These are phyloP conservation scores for Anticlea derivata DNA, from an alignment of 2,888 invertebrate species.

Conservation along the genomic window DNA sequence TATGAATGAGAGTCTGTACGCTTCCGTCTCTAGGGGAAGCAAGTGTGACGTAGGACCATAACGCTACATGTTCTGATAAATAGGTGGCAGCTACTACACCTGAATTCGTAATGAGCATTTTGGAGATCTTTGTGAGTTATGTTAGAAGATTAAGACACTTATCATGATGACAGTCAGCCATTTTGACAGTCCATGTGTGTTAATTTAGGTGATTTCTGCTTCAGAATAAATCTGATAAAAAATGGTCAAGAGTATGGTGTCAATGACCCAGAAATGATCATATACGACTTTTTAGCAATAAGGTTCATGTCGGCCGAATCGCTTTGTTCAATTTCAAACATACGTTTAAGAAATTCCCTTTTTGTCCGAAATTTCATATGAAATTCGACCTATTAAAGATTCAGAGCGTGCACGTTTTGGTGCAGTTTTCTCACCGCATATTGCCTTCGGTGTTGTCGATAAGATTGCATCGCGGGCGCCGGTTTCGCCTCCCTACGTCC, in stretches of 20 bases:
- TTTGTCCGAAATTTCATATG: slow-evolving; percentile 41
- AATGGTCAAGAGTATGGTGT: slow-evolving; percentile 11
- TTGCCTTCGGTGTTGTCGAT: slow-evolving; percentile 46
- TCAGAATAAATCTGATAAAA: too few species aligned
- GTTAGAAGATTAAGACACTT: background rate
- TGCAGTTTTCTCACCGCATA: slow-evolving; percentile 65
- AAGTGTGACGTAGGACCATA: slow-evolving; percentile 28
- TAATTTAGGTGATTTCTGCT: too few species aligned
- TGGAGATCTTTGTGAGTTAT: slow-evolving; percentile 16
- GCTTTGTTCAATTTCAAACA: slow-evolving; percentile 16
- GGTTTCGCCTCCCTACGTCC: slow-evolving; percentile 66
- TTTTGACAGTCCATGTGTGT: too few species aligned
- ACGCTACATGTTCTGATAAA: slow-evolving; percentile 25
- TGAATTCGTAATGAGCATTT: slow-evolving; percentile 30
- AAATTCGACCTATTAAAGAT: slow-evolving; percentile 64
- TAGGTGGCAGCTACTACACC: slow-evolving; percentile 20
- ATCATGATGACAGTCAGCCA: too few species aligned
- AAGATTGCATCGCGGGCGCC: slow-evolving; percentile 75
- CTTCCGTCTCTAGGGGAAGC: slow-evolving; percentile 38
- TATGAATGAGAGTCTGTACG: slow-evolving; percentile 49
- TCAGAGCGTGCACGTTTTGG: slow-evolving; percentile 61
- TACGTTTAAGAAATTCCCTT: slow-evolving; percentile 26
- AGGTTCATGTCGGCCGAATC: slow-evolving; percentile 19
- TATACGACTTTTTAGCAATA: slow-evolving; percentile 7
- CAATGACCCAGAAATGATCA: slow-evolving; percentile 20